Evolutionary conservation across 2,797 vertebrate species (phyloP).

Genomic region (Schizopygopsis pylzovi): DNA sequence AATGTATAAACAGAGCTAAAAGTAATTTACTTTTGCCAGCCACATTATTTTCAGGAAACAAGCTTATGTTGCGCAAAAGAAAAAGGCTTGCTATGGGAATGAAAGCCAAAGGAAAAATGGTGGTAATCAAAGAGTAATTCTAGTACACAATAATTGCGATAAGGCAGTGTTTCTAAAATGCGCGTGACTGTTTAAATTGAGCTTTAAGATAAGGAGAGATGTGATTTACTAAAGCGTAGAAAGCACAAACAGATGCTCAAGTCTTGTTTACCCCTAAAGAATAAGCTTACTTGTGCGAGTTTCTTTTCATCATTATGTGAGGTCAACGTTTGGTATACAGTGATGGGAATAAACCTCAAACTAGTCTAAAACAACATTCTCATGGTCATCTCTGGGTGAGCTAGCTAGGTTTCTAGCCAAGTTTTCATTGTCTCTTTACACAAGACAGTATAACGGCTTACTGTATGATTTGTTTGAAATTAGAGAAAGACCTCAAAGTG

Average conservation of each 20-base stretch:
- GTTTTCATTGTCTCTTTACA: conserved; percentile 46
- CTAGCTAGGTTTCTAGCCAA: conserved; percentile 40
- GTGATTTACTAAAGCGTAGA: not conserved
- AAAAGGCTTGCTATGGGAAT: conserved; percentile 49
- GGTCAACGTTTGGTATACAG: conserved; percentile 29
- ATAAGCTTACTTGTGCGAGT: not conserved
- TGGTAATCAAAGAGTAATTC: conserved; percentile 26
- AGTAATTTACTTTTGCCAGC: conserved; percentile 37
- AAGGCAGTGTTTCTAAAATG: conserved; percentile 15
- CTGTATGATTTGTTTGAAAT: conserved; percentile 51
- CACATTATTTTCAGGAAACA: conserved; percentile 40
- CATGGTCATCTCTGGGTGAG: conserved; percentile 50
- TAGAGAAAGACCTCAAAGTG: conserved; percentile 31
- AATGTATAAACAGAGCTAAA: conserved; percentile 30
- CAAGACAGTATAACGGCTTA: conserved; percentile 48
- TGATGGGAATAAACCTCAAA: conserved; percentile 43
- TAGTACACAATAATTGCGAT: not conserved
- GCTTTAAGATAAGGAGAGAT: conserved; percentile 25
- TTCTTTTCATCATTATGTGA: conserved; percentile 32
- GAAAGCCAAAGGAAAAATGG: conserved; percentile 50
- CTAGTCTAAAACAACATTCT: conserved; percentile 53
- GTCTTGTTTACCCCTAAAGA: not conserved
- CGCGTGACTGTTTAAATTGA: conserved; percentile 1
- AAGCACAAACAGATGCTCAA: conserved; percentile 11
- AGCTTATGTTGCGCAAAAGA: conserved; percentile 41